Evolutionary conservation across 2,888 invertebrate genomes (phyloP).

Genomic region (Chrysotoxum bicinctum): DNA sequence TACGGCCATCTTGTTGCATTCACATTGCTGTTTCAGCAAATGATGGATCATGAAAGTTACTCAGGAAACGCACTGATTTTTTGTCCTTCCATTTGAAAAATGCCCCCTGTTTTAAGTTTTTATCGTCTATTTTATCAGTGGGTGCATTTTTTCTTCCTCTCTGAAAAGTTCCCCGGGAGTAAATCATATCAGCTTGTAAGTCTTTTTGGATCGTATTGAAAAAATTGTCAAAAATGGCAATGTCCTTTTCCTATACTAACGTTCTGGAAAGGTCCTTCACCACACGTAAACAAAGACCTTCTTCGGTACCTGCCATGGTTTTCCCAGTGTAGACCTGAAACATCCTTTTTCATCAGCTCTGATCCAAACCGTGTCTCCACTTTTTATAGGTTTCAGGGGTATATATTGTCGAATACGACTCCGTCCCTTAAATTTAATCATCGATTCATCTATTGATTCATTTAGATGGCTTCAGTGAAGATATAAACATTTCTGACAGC

Average conservation of each 20-base stretch:
- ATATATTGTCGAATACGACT: background rate
- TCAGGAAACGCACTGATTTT: no score
- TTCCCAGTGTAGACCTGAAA: slow-evolving; percentile 75
- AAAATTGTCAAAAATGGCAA: slow-evolving; percentile 9
- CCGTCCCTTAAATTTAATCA: slow-evolving; percentile 75
- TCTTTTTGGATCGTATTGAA: background rate
- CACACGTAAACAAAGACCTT: slow-evolving; percentile 67
- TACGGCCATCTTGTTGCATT: slow-evolving; percentile 19
- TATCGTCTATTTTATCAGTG: background rate
- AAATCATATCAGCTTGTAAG: slow-evolving; percentile 29
- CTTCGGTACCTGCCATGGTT: slow-evolving; percentile 76
- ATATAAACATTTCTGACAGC: slow-evolving; percentile 1
- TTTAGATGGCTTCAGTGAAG: background rate
- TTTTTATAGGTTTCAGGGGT: slow-evolving; percentile 61
- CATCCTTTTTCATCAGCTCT: slow-evolving; percentile 67
- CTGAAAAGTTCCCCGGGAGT: slow-evolving; percentile 35
- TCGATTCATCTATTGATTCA: slow-evolving; percentile 74
- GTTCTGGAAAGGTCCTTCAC: slow-evolving; percentile 30
- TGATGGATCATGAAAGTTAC: slow-evolving; percentile 13
- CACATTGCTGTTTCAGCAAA: background rate
- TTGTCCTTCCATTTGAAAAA: slow-evolving; percentile 40
- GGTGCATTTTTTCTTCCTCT: slow-evolving; percentile 35
- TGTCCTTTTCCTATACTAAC: slow-evolving; percentile 17
- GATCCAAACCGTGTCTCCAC: slow-evolving; percentile 75
- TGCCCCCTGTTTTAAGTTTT: slow-evolving; percentile 14